Conservation (phyloP, 2,113 vertebrate species). For the Ochotona princeps region DNA sequence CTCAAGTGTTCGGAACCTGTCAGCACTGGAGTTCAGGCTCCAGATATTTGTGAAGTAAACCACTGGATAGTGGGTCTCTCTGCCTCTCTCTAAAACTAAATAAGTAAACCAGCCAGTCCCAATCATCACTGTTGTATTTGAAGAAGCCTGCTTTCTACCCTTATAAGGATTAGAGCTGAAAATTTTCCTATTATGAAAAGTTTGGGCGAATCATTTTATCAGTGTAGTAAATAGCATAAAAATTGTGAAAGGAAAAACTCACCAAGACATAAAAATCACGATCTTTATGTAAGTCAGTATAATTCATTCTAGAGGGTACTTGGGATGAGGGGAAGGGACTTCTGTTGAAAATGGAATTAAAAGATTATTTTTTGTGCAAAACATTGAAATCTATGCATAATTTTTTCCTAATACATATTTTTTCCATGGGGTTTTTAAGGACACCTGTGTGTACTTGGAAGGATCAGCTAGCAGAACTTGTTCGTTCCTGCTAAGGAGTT, state of each 20-base stretch:
- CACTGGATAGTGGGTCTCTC: too few species aligned
- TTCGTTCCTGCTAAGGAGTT: background rate
- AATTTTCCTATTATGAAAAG: background rate
- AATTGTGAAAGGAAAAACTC: background rate
- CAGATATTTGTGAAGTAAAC: too few species aligned
- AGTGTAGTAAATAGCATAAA: background rate
- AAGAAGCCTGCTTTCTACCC: background rate
- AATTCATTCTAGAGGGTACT: background rate
- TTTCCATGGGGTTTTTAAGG: too few species aligned
- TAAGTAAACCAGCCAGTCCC: too few species aligned
- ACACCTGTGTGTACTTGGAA: background rate
- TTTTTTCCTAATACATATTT: too few species aligned
- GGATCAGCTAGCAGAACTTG: background rate
- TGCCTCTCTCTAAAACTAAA: too few species aligned
- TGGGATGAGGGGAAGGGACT: too few species aligned
- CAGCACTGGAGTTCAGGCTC: too few species aligned
- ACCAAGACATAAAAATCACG: background rate
- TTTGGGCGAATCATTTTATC: background rate
- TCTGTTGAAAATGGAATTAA: too few species aligned
- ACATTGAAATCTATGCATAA: too few species aligned
- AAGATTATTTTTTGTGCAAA: too few species aligned
- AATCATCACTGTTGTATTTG: rapidly evolving
- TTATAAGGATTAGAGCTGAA: background rate
- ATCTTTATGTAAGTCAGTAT: background rate
- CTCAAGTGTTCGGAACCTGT: too few species aligned